Conservation (phyloP, 92 coral and sea anemone species). For the Epizoanthus rinbou region DNA sequence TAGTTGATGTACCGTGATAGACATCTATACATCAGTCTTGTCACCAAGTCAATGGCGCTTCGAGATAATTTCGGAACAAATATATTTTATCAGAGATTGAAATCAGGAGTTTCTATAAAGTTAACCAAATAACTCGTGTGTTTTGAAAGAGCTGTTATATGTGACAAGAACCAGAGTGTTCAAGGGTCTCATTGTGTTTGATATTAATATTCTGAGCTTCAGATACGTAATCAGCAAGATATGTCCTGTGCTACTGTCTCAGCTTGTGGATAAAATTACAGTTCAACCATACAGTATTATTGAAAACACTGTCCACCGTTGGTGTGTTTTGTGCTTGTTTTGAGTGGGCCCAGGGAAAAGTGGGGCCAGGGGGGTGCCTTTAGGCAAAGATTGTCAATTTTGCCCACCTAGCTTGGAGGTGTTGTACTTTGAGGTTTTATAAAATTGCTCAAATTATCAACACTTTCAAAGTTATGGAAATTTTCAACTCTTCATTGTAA, state of each 20-base stretch:
- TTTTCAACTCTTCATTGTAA: too few species aligned
- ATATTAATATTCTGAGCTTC: constrained; percentile 12
- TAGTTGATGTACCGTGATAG: constrained; percentile 36
- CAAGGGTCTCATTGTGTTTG: constrained; percentile 26
- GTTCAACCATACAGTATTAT: constrained; percentile 22
- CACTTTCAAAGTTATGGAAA: too few species aligned
- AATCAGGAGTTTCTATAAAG: constrained; percentile 18
- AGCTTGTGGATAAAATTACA: neutral
- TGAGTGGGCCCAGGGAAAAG: neutral
- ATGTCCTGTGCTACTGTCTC: neutral
- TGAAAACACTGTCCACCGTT: neutral
- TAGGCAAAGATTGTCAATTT: neutral
- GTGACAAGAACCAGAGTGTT: neutral
- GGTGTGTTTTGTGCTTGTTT: neutral
- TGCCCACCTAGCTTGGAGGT: neutral
- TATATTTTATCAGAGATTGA: constrained; percentile 29
- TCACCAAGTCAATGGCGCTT: constrained; percentile 32
- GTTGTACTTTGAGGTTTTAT: too few species aligned
- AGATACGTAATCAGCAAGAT: constrained; percentile 20
- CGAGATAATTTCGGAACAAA: constrained; percentile 46
- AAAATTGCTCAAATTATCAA: too few species aligned
- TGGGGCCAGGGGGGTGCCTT: constrained; percentile 17
- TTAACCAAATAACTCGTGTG: constrained; percentile 33
- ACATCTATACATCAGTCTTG: constrained; percentile 31
- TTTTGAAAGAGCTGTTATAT: neutral